Evolutionary conservation across 2,797 vertebrate genomes (phyloP).

Genomic region (Echiichthys vipera): DNA sequence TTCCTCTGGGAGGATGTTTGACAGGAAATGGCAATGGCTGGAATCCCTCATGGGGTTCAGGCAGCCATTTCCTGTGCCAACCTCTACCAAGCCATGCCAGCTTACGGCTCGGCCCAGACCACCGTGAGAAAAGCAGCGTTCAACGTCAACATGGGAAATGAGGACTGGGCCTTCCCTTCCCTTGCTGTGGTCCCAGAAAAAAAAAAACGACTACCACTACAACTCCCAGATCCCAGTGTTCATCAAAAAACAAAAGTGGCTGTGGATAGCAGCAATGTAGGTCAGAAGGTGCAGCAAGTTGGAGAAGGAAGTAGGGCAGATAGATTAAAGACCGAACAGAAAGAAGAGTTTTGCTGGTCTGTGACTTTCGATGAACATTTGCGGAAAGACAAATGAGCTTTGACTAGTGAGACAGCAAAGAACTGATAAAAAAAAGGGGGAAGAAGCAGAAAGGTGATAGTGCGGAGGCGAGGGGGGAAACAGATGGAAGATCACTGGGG

Average conservation of each 20-base stretch:
- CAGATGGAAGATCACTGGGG: constrained; percentile 34
- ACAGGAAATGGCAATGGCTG: constrained; percentile 77
- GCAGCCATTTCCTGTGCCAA: constrained; percentile 73
- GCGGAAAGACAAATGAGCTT: constrained; percentile 44
- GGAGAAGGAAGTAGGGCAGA: not conserved
- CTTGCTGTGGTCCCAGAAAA: not conserved
- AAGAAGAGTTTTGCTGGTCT: constrained; percentile 10
- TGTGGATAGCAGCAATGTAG: not conserved
- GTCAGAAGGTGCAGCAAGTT: constrained; percentile 15
- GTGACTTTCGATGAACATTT: constrained; percentile 26
- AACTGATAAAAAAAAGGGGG: constrained; percentile 29
- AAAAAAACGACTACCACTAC: not conserved
- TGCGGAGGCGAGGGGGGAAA: constrained; percentile 25
- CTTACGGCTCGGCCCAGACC: constrained; percentile 55
- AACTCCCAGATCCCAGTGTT: not conserved
- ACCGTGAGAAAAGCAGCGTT: constrained; percentile 72
- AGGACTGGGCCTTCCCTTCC: constrained; percentile 28
- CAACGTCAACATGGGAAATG: constrained; percentile 37
- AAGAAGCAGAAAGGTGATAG: constrained; percentile 27
- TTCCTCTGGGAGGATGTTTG: constrained; percentile 71
- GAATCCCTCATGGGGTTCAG: constrained; percentile 58
- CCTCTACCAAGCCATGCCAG: constrained; percentile 56
- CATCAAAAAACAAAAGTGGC: too few species aligned
- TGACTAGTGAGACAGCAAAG: not conserved
- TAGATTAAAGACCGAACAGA: constrained; percentile 31